A percentile compares a stretch with the other conserved stretches of the same genome.
phyloP scores from a whole-genome alignment of 1,140 invertebrate species.

The Nebria ingens region DNA sequence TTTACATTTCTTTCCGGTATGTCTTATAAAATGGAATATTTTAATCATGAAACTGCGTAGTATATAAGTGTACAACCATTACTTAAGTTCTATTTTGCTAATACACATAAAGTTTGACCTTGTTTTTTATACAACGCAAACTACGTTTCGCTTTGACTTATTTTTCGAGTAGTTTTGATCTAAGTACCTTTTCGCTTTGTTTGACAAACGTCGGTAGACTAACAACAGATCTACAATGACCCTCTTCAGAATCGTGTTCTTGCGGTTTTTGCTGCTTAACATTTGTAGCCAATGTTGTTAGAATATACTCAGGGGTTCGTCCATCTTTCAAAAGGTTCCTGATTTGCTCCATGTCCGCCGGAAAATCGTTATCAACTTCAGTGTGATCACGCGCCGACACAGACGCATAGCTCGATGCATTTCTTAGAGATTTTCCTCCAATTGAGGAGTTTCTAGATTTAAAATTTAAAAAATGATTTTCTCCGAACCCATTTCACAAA shows the following conservation, averaged over 20 bases:
- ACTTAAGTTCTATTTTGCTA: too few relatives aligned
- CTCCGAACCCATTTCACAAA: background rate
- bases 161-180: background rate
- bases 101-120: too few relatives aligned
- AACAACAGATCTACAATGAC: slow-evolving; percentile 47
- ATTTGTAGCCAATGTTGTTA: slow-evolving; percentile 48
- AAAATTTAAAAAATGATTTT: background rate
- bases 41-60: too few relatives aligned
- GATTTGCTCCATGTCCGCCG: slow-evolving; percentile 54
- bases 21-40: too few relatives aligned
- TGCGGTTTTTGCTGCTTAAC: slow-evolving; percentile 35
- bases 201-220: slow-evolving; percentile 64
- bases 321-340: slow-evolving; percentile 53
- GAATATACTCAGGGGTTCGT: slow-evolving; percentile 50
- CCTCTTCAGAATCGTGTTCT: slow-evolving; percentile 22
- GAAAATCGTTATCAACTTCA: slow-evolving; percentile 37
- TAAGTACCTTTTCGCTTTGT: slow-evolving; percentile 52
- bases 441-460: slow-evolving; percentile 20
- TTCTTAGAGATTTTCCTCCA: slow-evolving; percentile 30
- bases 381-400: slow-evolving; percentile 37
- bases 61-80: too few relatives aligned
- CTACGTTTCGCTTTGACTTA: too few relatives aligned
- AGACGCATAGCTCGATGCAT: slow-evolving; percentile 38
- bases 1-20: too few relatives aligned
- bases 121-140: too few relatives aligned